Conservation (phyloP, 1,140 invertebrate species). For the Radopholus similis region DNA sequence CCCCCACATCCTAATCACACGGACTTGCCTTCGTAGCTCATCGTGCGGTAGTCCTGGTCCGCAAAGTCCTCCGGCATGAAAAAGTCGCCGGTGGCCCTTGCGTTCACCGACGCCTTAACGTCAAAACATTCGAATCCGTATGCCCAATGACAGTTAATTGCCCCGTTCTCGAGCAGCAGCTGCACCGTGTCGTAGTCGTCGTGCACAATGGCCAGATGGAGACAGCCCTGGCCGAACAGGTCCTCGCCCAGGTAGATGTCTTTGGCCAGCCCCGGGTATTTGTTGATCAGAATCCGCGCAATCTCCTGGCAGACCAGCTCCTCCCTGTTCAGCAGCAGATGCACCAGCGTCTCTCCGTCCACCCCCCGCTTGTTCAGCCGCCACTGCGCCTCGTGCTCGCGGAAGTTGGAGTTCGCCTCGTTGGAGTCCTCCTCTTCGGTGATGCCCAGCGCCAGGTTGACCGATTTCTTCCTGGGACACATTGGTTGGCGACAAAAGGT, state of each 20-base stretch:
- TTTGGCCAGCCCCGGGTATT: conserved; percentile 82
- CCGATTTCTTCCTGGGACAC: not conserved
- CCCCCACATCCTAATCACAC: not conserved
- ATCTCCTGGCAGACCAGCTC: conserved; percentile 78
- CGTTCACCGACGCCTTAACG: conserved; percentile 71
- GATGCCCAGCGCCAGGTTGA: conserved; percentile 52
- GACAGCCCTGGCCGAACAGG: conserved; percentile 85
- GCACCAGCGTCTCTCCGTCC: conserved; percentile 85
- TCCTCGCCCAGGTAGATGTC: conserved; percentile 95
- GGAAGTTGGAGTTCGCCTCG: conserved; percentile 51
- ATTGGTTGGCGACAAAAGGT: too few species aligned
- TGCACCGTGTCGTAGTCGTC: conserved; percentile 91
- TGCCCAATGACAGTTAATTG: conserved; percentile 69
- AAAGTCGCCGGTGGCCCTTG: conserved; percentile 78
- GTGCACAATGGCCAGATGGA: conserved; percentile 93
- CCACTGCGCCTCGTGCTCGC: conserved; percentile 83
- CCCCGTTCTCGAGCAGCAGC: conserved; percentile 73
- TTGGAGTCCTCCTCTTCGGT: conserved; percentile 48
- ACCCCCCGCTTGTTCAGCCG: conserved; percentile 90
- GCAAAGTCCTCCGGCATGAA: conserved; percentile 76
- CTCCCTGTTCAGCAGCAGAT: conserved; percentile 89
- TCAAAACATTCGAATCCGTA: conserved; percentile 62
- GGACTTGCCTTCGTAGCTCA: conserved; percentile 79
- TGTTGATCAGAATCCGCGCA: conserved; percentile 79
- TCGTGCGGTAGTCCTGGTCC: conserved; percentile 70